phyloP scores from a whole-genome alignment of 2,888 invertebrate genomes.

The Ophioninae sp. region DNA sequence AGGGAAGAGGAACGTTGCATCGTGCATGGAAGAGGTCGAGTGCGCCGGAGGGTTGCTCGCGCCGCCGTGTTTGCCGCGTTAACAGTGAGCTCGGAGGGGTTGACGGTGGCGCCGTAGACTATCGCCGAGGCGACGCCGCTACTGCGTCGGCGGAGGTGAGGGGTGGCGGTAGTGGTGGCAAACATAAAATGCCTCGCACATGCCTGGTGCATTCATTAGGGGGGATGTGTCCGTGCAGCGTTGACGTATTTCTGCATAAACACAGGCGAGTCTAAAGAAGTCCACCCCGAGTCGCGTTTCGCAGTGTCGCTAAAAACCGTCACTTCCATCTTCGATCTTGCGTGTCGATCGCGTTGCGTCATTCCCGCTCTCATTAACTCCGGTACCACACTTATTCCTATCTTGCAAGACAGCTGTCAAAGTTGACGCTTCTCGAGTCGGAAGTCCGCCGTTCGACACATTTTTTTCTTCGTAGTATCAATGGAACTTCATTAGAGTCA shows the following conservation, averaged over 20 bases:
- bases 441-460: conserved; percentile 11
- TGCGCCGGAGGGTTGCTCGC: conserved; percentile 45
- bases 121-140: conserved; percentile 66
- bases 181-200: conserved; percentile 81
- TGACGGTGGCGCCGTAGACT: conserved; percentile 66
- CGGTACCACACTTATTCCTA: background rate
- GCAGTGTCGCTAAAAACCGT: conserved; percentile 41
- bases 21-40: conserved; percentile 30
- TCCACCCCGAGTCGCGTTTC: conserved; percentile 52
- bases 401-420: background rate
- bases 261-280: conserved; percentile 55
- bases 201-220: conserved; percentile 81
- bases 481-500: conserved; percentile 26
- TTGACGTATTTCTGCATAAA: conserved; percentile 76
- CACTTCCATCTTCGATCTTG: conserved; percentile 20
- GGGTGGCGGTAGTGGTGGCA: conserved; percentile 71
- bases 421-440: background rate
- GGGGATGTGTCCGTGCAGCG: conserved; percentile 79
- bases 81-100: conserved; percentile 46
- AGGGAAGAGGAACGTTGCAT: conserved; percentile 30
- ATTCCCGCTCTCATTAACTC: background rate
- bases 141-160: conserved; percentile 66
- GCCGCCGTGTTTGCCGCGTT: conserved; percentile 47
- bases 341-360: conserved; percentile 3
- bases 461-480: conserved; percentile 2